Conservation (phyloP, 1,140 invertebrate species). For the Acromyrmex heyeri region DNA sequence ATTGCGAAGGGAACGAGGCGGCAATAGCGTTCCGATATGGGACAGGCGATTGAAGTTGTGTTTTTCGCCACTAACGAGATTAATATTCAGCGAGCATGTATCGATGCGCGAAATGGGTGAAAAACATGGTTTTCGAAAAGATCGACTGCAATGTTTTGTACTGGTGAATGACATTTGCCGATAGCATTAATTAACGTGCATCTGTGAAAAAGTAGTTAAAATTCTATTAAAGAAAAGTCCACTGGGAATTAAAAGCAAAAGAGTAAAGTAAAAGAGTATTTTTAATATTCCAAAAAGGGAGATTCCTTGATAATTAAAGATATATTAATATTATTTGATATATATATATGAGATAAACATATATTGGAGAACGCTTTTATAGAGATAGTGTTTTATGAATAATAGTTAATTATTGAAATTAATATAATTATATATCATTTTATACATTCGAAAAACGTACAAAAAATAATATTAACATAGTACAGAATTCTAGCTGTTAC, state of each 20-base stretch:
- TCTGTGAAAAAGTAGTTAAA: slow-evolving; percentile 14
- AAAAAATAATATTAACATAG: neutral
- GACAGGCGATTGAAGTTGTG: slow-evolving; percentile 50
- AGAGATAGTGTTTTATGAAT: neutral
- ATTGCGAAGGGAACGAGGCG: slow-evolving; percentile 10
- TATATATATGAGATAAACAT: neutral
- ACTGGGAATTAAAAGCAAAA: neutral
- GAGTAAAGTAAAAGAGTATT: neutral
- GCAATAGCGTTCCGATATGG: slow-evolving; percentile 46
- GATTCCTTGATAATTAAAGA: neutral
- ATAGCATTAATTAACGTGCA: slow-evolving; percentile 23
- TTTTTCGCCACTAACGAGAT: slow-evolving; percentile 56
- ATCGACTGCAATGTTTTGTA: neutral
- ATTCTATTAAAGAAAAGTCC: slow-evolving; percentile 9
- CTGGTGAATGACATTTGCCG: neutral
- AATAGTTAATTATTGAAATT: neutral
- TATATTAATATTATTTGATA: slow-evolving; percentile 19
- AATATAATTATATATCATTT: neutral
- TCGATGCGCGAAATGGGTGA: slow-evolving; percentile 23
- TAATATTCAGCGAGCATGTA: slow-evolving; percentile 46
- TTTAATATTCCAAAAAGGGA: neutral
- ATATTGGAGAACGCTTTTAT: neutral
- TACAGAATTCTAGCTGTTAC: neutral
- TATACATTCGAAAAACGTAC: neutral
- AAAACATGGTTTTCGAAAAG: slow-evolving; percentile 24